phyloP scores from a whole-genome alignment of 2,797 vertebrate species.

The Prionace glauca region DNA sequence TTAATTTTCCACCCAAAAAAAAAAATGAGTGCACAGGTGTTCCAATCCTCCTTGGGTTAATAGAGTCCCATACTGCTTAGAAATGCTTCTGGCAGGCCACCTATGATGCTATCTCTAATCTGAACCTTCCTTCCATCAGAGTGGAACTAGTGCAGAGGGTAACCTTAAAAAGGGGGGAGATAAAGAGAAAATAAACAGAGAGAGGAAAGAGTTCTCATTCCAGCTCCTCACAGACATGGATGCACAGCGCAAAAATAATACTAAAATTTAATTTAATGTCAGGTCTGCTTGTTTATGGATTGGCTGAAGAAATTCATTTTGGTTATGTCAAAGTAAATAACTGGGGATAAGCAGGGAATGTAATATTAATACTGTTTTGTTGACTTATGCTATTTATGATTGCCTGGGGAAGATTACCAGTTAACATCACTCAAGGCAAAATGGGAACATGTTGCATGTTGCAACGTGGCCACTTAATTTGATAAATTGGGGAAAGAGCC shows the following conservation, averaged over 20 bases:
- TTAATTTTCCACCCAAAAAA: neutral
- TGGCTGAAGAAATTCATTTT: neutral
- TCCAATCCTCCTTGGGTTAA: neutral
- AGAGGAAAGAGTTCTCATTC: neutral
- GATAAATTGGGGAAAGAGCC: neutral
- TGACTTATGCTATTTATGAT: neutral
- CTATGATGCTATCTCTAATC: neutral
- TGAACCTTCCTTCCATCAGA: neutral
- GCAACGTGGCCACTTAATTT: neutral
- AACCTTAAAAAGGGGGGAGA: neutral
- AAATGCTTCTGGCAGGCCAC: neutral
- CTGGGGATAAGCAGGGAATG: neutral
- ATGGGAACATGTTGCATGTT: neutral
- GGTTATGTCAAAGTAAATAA: neutral
- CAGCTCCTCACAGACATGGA: neutral
- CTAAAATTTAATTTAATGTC: neutral
- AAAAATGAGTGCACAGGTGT: neutral
- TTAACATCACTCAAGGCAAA: conserved; percentile 18
- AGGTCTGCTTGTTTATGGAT: neutral
- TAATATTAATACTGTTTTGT: neutral
- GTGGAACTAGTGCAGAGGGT: neutral
- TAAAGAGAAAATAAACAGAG: neutral
- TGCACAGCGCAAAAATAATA: neutral
- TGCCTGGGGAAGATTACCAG: neutral
- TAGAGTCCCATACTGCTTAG: too few species aligned